These are phyloP conservation scores for Pyrrhia umbra DNA, from an alignment of 2,888 invertebrate genomes.

Conservation along the genomic window DNA sequence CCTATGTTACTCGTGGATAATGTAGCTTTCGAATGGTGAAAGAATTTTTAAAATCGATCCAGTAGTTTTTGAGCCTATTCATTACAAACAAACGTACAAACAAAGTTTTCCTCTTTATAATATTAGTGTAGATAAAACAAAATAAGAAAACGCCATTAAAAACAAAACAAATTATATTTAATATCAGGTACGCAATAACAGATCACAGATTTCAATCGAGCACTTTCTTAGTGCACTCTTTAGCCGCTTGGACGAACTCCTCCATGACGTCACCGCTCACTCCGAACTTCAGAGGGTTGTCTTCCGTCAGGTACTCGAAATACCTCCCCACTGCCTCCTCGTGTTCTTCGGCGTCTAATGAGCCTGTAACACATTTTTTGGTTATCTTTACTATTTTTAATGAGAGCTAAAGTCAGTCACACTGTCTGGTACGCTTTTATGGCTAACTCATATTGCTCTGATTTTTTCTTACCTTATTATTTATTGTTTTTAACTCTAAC, in stretches of 20 bases:
- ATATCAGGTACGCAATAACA: slow-evolving; percentile 67
- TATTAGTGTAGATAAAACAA: not conserved
- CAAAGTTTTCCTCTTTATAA: no score
- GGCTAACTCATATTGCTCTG: no score
- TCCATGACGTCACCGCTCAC: slow-evolving; percentile 83
- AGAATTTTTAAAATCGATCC: no score
- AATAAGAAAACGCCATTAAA: slow-evolving; percentile 17
- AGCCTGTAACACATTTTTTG: slow-evolving; percentile 70
- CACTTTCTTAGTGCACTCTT: slow-evolving; percentile 76
- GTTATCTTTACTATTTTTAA: not conserved
- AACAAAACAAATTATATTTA: slow-evolving; percentile 59
- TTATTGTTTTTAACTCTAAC: no score
- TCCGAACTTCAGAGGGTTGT: slow-evolving; percentile 83
- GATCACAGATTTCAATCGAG: slow-evolving; percentile 66
- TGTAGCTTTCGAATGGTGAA: no score
- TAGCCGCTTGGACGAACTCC: slow-evolving; percentile 81
- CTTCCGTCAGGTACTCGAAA: slow-evolving; percentile 80
- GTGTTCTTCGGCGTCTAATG: slow-evolving; percentile 80
- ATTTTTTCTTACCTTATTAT: no score
- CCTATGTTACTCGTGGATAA: no score
- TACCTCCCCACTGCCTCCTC: slow-evolving; percentile 83
- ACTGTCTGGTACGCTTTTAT: no score
- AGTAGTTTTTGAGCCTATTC: no score
- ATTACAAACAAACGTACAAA: no score
- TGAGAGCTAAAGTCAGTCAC: no score